These are phyloP conservation scores for Drosophila sproati DNA, from an alignment of 1,140 invertebrate species.

Conservation along the genomic window DNA sequence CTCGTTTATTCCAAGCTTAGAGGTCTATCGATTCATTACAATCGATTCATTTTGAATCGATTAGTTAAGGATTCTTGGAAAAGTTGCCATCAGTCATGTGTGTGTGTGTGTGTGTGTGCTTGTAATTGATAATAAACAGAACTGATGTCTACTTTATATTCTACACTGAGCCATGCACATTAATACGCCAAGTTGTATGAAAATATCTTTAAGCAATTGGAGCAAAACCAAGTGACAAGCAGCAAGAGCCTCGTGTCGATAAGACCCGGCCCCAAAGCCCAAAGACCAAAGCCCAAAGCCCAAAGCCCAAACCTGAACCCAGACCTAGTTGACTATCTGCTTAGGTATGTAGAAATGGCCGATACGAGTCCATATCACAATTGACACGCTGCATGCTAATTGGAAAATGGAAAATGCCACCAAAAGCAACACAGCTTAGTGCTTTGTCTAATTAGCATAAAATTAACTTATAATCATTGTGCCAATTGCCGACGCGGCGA, in stretches of 20 bases:
- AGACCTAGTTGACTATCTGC: slow-evolving; percentile 22
- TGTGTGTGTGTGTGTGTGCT: slow-evolving; percentile 10
- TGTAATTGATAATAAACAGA: neutral
- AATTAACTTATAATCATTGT: slow-evolving; percentile 78
- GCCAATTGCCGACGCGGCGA: slow-evolving; percentile 52
- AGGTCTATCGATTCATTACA: neutral
- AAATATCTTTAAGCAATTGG: slow-evolving; percentile 68
- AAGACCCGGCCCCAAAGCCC: slow-evolving; percentile 3
- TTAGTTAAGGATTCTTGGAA: neutral
- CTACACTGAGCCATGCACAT: slow-evolving; percentile 37
- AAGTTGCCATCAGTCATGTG: slow-evolving; percentile 1
- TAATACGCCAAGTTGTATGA: slow-evolving; percentile 55
- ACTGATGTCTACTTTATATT: slow-evolving; percentile 33
- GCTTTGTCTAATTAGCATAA: slow-evolving; percentile 67
- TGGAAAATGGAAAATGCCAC: slow-evolving; percentile 55
- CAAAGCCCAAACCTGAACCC: slow-evolving; percentile 2
- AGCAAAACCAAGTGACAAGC: slow-evolving; percentile 60
- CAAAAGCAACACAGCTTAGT: neutral
- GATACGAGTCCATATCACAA: slow-evolving; percentile 21
- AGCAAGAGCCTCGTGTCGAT: slow-evolving; percentile 10
- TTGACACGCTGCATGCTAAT: slow-evolving; percentile 64
- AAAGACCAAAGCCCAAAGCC: neutral
- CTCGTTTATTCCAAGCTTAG: too few relatives aligned
- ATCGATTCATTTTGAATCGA: neutral
- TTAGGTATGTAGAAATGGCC: slow-evolving; percentile 22